A percentile compares a stretch with the other conserved stretches of the same genome.
These are phyloP conservation scores for Phyllostomus hastatus DNA, from an alignment of 2,113 vertebrate genomes.

Conservation along the genomic window DNA sequence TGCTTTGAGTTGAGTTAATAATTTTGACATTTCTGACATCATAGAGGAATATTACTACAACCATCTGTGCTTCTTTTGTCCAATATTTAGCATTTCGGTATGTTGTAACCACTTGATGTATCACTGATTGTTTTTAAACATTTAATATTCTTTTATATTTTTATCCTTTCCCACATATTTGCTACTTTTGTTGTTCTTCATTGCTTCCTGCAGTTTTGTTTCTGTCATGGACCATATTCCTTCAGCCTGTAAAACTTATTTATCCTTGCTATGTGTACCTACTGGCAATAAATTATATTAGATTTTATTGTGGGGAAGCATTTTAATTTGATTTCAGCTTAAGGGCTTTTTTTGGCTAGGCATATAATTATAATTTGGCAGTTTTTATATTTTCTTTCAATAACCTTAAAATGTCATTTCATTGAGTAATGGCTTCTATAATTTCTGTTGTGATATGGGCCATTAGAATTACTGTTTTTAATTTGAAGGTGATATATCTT, in stretches of 20 bases:
- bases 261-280: neutral
- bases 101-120: neutral
- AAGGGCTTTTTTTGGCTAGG: neutral
- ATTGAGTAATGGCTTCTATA: neutral
- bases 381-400: neutral
- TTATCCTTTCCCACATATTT: neutral
- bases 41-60: neutral
- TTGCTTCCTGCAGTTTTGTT: constrained; percentile 10
- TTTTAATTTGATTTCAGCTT: neutral
- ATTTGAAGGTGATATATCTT: neutral
- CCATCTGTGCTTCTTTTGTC: neutral
- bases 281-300: neutral
- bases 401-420: neutral
- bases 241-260: neutral
- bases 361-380: neutral
- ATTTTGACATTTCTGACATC: neutral
- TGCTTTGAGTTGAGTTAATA: neutral
- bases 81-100: neutral
- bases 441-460: neutral
- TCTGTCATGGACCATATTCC: neutral
- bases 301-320: neutral
- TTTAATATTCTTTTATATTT: neutral
- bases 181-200: neutral
- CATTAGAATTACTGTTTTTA: neutral
- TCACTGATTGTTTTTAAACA: neutral